phyloP scores from a whole-genome alignment of 2,113 vertebrate genomes.

The Channa argus region DNA sequence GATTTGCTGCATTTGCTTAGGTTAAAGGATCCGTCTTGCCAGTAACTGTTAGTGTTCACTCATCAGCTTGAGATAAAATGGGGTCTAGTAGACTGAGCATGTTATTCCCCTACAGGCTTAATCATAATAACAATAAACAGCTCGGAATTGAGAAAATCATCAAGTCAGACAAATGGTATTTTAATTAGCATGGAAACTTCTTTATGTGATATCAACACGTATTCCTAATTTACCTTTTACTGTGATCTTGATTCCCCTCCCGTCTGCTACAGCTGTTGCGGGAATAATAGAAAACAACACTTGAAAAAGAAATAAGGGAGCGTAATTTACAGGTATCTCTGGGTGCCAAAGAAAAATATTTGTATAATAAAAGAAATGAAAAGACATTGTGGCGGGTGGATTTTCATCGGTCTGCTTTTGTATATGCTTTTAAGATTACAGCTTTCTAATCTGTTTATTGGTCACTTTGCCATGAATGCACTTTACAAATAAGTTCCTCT shows the following conservation, averaged over 20 bases:
- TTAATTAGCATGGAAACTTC: conserved; percentile 22
- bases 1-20: no score
- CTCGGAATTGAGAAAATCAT: conserved; percentile 23
- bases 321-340: not conserved
- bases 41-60: not conserved
- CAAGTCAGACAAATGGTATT: conserved; percentile 17
- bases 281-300: not conserved
- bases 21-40: no score
- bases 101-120: not conserved
- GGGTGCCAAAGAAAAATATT: conserved; percentile 12
- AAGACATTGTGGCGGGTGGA: conserved; percentile 12
- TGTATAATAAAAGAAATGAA: conserved; percentile 20
- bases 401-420: conserved; percentile 17
- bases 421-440: conserved; percentile 25
- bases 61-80: conserved; percentile 2
- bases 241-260: not conserved
- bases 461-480: conserved; percentile 20
- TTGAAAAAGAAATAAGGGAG: not conserved
- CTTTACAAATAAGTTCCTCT: conserved; percentile 22
- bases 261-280: not conserved
- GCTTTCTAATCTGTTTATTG: conserved; percentile 14
- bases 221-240: conserved; percentile 1
- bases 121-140: conserved; percentile 31
- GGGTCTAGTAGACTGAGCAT: conserved; percentile 4
- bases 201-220: not conserved